A percentile compares a stretch with the other conserved stretches of the same genome.
These are phyloP conservation scores for Brachyrhaphis roseni DNA, from an alignment of 2,797 vertebrate species.

Conservation along the genomic window DNA sequence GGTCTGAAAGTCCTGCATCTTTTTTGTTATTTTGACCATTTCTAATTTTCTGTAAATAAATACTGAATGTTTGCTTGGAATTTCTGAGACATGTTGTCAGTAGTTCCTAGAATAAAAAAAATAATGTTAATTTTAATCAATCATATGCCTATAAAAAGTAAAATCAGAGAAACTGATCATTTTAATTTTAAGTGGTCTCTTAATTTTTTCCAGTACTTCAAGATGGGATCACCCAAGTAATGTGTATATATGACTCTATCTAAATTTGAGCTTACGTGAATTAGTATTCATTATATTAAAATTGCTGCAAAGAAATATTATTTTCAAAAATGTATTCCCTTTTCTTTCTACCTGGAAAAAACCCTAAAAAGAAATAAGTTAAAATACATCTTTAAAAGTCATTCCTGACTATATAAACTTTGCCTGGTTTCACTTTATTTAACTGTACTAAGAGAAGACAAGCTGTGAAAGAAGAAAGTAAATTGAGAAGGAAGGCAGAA, in stretches of 20 bases:
- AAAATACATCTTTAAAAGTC: background rate
- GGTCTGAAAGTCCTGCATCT: no score
- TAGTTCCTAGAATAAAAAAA: no score
- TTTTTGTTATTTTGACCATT: no score
- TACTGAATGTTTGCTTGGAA: no score
- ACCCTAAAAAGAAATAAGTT: background rate
- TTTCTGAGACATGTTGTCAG: no score
- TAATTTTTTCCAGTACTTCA: no score
- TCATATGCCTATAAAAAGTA: no score
- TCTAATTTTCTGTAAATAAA: no score
- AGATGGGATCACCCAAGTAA: no score
- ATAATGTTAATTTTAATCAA: no score
- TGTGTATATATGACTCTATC: background rate
- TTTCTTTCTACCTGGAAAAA: background rate
- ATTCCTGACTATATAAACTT: background rate
- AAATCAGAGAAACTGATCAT: no score
- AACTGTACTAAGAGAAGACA: constrained; percentile 38
- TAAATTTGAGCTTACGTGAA: background rate
- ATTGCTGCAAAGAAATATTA: background rate
- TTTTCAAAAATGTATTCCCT: background rate
- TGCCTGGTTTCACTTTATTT: constrained; percentile 31
- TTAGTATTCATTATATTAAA: background rate
- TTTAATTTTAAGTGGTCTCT: no score
- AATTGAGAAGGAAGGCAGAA: constrained; percentile 61
- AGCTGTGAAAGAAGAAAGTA: constrained; percentile 23